These are phyloP conservation scores for Tenrec ecaudatus DNA, from an alignment of 2,113 vertebrate genomes.

Conservation along the genomic window DNA sequence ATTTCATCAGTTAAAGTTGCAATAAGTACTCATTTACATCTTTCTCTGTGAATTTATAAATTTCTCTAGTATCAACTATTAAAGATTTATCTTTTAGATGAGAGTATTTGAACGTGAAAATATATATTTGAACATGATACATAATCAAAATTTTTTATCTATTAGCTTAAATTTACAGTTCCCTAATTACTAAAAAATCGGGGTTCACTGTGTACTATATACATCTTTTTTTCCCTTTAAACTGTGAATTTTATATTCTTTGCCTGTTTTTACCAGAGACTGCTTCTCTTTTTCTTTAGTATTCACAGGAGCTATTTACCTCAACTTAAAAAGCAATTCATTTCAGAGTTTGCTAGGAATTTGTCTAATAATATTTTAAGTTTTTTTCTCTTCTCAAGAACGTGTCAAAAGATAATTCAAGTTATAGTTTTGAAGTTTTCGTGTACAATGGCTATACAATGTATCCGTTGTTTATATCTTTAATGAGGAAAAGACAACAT, in stretches of 20 bases:
- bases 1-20: neutral
- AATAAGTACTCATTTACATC: neutral
- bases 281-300: neutral
- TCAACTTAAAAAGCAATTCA: slow-evolving; percentile 7
- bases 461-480: slow-evolving; percentile 21
- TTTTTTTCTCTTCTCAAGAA: neutral
- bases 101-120: neutral
- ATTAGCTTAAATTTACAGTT: neutral
- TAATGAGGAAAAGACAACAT: neutral
- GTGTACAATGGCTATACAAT: neutral
- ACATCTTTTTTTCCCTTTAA: slow-evolving; percentile 10
- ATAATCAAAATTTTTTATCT: neutral
- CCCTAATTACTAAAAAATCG: neutral
- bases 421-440: neutral
- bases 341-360: neutral
- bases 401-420: neutral
- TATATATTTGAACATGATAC: neutral
- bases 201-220: neutral
- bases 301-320: neutral
- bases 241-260: neutral
- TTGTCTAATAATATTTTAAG: neutral
- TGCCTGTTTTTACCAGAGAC: neutral
- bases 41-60: neutral
- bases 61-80: neutral
- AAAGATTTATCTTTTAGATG: neutral